Percentiles rank a stretch among this genome's conserved stretches.
Evolutionary conservation across 2,113 vertebrate genomes (phyloP).

Genomic region (Syrmaticus mikado): DNA sequence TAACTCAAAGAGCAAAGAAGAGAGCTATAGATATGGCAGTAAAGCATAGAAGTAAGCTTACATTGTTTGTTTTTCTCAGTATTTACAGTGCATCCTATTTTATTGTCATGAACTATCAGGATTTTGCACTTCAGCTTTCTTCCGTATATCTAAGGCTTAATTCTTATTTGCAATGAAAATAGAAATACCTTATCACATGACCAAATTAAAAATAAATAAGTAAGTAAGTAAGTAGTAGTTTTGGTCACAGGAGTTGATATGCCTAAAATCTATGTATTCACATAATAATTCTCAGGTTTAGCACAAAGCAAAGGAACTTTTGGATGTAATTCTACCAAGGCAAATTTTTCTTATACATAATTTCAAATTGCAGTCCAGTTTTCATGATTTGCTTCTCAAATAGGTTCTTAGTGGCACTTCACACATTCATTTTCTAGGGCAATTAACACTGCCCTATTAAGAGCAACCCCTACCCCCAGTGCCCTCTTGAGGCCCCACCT

Average conservation of each 20-base stretch:
- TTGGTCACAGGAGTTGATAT: neutral
- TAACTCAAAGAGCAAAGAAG: neutral
- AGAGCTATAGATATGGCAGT: neutral
- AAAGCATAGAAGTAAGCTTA: fast-evolving
- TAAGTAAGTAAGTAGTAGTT: neutral
- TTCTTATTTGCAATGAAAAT: neutral
- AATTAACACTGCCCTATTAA: neutral
- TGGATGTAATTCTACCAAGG: neutral
- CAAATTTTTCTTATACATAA: neutral
- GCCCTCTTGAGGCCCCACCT: neutral
- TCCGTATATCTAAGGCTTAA: neutral
- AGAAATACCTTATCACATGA: neutral
- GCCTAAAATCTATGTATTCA: neutral
- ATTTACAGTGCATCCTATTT: neutral
- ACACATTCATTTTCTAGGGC: fast-evolving
- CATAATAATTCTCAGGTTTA: neutral
- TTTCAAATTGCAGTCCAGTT: neutral
- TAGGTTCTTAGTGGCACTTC: neutral
- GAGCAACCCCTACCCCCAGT: neutral
- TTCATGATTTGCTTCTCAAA: neutral
- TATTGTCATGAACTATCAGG: neutral
- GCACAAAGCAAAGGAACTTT: neutral
- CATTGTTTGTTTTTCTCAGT: neutral
- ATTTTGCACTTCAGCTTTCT: neutral
- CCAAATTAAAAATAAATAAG: neutral